Conservation (phyloP, 2,888 invertebrate genomes). For the Digitonthophagus gazella region DNA sequence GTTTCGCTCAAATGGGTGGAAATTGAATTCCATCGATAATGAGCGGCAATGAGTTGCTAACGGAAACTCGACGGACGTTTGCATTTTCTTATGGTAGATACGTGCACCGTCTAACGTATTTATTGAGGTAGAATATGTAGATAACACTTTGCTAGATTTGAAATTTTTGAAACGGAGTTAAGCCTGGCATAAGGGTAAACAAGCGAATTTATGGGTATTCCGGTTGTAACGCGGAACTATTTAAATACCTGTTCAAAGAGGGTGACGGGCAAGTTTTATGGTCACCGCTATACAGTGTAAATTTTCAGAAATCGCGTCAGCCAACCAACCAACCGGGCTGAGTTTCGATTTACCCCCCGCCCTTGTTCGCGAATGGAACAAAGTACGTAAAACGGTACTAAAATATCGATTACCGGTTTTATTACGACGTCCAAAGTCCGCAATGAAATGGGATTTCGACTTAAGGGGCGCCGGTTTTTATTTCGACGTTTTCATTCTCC, state of each 20-base stretch:
- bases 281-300: background rate
- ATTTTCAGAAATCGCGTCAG: slow-evolving; percentile 9
- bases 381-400: slow-evolving; percentile 16
- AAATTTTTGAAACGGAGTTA: background rate
- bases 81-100: too few relatives aligned
- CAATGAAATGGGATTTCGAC: slow-evolving; percentile 4
- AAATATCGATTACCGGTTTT: slow-evolving; percentile 16
- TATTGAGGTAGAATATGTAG: too few relatives aligned
- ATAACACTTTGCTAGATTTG: too few relatives aligned
- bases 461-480: slow-evolving; percentile 7
- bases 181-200: background rate
- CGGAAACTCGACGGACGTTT: background rate
- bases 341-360: slow-evolving; percentile 5
- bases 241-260: background rate
- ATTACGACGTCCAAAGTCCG: slow-evolving; percentile 8
- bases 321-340: background rate
- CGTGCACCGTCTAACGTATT: too few relatives aligned
- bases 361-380: slow-evolving; percentile 10
- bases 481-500: slow-evolving; percentile 8
- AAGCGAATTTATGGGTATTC: background rate
- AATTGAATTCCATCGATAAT: background rate
- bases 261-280: slow-evolving; percentile 10
- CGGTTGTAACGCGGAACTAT: background rate
- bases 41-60: background rate
- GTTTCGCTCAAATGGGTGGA: slow-evolving; percentile 4